Base-by-base conservation (phyloP, 1,140 invertebrate species). In the Listronotus oregonensis region DNA sequence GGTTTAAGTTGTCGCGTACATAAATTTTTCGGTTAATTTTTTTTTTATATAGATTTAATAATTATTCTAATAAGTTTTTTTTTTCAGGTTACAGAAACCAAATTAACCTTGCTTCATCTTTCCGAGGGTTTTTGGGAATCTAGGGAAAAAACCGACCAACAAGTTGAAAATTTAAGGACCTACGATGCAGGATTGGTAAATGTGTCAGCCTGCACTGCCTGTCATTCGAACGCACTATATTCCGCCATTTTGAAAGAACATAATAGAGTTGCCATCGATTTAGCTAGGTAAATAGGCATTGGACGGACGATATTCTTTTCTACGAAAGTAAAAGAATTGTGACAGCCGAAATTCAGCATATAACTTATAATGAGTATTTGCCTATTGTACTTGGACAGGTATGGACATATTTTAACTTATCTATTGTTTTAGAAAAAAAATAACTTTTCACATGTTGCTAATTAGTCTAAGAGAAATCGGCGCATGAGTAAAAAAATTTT, bases 51-150 rank as follows among this genome's bases (percentile, higher is more conserved):
- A n/a, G n/a, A n/a, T n/a, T n/a, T n/a, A n/a, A n/a, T n/a, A n/a
- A n/a, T n/a, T n/a, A n/a, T n/a, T n/a, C n/a, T n/a, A n/a, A n/a
- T n/a, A n/a, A n/a, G n/a, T n/a, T n/a, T 67, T 57, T 42, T 66
- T 57, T 77, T 75, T 32, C 77, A 87, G 86, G 89, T 51, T 80
- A 83, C 21, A 82, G 92, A 42, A 89, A 95, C 67, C 91, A 94
- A 76, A 92, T 94, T 85, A 96, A 96, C 79, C 84, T 91, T 67
- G 94, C 90, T 0, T 93, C 94, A 0, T 86, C 90, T 3, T 95
- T 93, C 75, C 81, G 94, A 97, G 73, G 95, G 86, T 1, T 27
- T 5, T 5, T 94, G 92, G 0, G 87, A 88, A 14, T 80, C 97
- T 42, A 97, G 96, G 75, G 94, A 94, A 6, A 89, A 82, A 49